Evolutionary conservation across 1,140 invertebrate genomes (phyloP), one percentile per base, ranked within the genome.

Genomic region (Formica selysi): DNA sequence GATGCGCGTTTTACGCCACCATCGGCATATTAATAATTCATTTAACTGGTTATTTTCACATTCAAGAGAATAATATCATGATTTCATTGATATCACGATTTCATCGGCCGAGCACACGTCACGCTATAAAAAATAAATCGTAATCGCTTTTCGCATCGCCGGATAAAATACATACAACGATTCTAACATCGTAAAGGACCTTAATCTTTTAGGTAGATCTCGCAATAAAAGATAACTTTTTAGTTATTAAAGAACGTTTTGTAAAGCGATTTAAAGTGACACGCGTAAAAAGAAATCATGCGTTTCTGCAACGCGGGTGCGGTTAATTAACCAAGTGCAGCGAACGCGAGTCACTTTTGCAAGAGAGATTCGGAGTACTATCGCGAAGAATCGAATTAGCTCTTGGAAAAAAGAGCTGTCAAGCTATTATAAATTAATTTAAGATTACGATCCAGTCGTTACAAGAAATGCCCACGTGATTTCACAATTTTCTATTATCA

Each of bases 11-110:
- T 76, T 16, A 10, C 26, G 59, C 19, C 13, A 48, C 13, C 13
- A 32, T 26, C 73, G 6, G n/a, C 22, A 32, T 38, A 64, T 76
- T 76, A 62, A 64, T 76, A 76, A 76, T 76, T 76, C 26, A 76
- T 64, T 22, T 26, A 19, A 38, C 26, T 76, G 16, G 38, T 78
- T 48, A 78, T 64, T 78, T 78, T 78, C 61, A 57, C 38, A 11
- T 64, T 76, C 38, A 16, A 13, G 11, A 32, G 41, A 78, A 26
- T 76, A 65, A 44, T 78, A 22, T 62, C 74, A 76, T 32, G 10
- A 3, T 32, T 32, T 32, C 32, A 3, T 32, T 32, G 32, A 32
- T 32, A 32, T 32, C 32, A 32, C 22, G 59, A 22, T 76, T 76
- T 76, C 74, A 76, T 76, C 38, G 36, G 57, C 22, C 19, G 26